Evolutionary conservation across 2,797 vertebrate species (phyloP).

Genomic region (Muscicapa striata): DNA sequence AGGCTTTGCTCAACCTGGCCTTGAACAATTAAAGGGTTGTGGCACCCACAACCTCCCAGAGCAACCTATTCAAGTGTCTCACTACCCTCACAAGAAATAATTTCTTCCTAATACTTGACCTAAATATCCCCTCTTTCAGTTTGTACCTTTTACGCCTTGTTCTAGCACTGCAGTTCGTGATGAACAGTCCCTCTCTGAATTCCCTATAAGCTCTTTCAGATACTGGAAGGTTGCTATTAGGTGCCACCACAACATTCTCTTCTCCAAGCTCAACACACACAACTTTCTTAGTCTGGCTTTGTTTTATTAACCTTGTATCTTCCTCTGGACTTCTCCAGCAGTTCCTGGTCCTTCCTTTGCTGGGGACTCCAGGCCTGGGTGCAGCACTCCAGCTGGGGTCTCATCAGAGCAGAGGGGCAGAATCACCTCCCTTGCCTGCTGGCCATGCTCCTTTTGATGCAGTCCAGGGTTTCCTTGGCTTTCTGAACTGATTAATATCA

Average conservation of each 20-base stretch:
- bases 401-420: background rate
- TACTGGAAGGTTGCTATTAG: too few species aligned
- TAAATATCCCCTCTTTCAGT: background rate
- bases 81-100: background rate
- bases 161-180: background rate
- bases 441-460: too few species aligned
- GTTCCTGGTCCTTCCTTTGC: background rate
- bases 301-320: background rate
- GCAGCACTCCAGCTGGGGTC: background rate
- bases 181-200: too few species aligned
- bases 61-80: background rate
- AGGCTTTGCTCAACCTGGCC: too few species aligned
- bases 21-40: background rate
- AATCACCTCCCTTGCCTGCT: background rate
- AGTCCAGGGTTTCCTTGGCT: too few species aligned
- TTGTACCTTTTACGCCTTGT: background rate
- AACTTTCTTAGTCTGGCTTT: background rate
- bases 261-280: background rate
- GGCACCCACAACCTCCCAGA: background rate
- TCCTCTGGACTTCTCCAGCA: background rate
- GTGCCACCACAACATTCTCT: background rate
- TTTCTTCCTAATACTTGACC: too few species aligned
- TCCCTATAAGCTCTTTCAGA: background rate
- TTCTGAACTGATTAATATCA: too few species aligned
- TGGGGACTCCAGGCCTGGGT: fast-evolving